Conservation (phyloP, 1,140 invertebrate species). For the Brachionus rotundiformis region DNA sequence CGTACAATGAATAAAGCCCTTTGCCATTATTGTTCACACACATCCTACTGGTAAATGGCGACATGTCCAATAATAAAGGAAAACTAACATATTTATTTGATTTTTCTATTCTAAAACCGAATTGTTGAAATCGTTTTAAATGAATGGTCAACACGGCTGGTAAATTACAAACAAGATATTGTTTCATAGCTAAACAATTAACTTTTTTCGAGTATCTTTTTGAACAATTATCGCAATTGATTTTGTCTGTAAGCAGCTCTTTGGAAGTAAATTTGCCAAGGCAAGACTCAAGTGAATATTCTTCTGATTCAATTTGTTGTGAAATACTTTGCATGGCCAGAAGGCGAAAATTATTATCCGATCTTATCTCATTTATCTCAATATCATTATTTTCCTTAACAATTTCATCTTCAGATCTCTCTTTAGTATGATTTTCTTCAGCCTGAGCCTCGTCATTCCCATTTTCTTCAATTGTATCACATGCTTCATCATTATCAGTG, state of each 20-base stretch:
- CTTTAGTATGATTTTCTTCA: slow-evolving; percentile 52
- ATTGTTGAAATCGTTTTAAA: slow-evolving; percentile 77
- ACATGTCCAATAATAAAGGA: slow-evolving; percentile 79
- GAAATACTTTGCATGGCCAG: not conserved
- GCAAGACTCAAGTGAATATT: slow-evolving; percentile 73
- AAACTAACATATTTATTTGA: slow-evolving; percentile 83
- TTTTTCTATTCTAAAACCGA: slow-evolving; percentile 71
- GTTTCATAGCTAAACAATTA: slow-evolving; percentile 85
- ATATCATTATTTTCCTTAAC: too few relatives aligned
- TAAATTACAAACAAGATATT: slow-evolving; percentile 83
- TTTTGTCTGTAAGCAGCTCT: slow-evolving; percentile 87
- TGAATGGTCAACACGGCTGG: slow-evolving; percentile 91
- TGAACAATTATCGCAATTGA: slow-evolving; percentile 80
- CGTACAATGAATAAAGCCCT: slow-evolving; percentile 85
- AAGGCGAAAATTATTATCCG: not conserved
- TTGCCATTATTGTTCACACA: slow-evolving; percentile 67
- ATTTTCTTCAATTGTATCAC: slow-evolving; percentile 54
- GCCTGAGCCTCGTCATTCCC: slow-evolving; percentile 26
- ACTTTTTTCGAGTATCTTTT: slow-evolving; percentile 69
- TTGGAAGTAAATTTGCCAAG: slow-evolving; percentile 85
- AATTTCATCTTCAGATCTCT: too few relatives aligned
- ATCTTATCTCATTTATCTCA: not conserved
- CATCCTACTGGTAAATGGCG: slow-evolving; percentile 82
- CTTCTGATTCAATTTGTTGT: slow-evolving; percentile 2
- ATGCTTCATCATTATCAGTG: slow-evolving; percentile 56